Percentiles rank a stretch among this genome's conserved stretches.
These are phyloP conservation scores for Ochropleura leucogaster DNA, from an alignment of 2,888 invertebrate genomes.

Conservation along the genomic window DNA sequence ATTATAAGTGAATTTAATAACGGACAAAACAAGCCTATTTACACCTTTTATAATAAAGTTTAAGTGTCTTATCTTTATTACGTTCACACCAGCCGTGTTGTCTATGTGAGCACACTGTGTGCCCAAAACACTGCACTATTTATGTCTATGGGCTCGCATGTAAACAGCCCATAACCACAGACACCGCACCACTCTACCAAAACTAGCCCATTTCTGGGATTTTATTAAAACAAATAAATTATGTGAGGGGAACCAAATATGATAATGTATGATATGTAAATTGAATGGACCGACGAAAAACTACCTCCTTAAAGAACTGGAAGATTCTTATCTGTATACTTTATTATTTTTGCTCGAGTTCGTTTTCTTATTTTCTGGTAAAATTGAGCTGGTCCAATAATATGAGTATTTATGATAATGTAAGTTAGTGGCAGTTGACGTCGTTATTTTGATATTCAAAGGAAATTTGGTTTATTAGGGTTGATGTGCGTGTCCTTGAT, in stretches of 20 bases:
- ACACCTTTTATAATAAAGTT: slow-evolving; percentile 15
- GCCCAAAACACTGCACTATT: slow-evolving; percentile 63
- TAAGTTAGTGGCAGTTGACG: slow-evolving; percentile 38
- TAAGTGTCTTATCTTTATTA: slow-evolving; percentile 51
- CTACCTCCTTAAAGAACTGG: slow-evolving; percentile 62
- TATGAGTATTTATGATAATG: slow-evolving; percentile 53
- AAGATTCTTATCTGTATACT: slow-evolving; percentile 63
- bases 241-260: slow-evolving; percentile 71
- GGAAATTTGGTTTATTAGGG: slow-evolving; percentile 42
- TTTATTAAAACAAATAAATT: slow-evolving; percentile 83
- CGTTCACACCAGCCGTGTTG: slow-evolving; percentile 51
- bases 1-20: not conserved
- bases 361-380: slow-evolving; percentile 58
- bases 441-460: slow-evolving; percentile 57
- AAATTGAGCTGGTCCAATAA: slow-evolving; percentile 59
- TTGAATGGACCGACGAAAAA: slow-evolving; percentile 72
- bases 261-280: slow-evolving; percentile 77
- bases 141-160: slow-evolving; percentile 81
- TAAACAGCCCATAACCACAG: slow-evolving; percentile 85
- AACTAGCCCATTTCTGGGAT: slow-evolving; percentile 84
- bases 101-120: slow-evolving; percentile 48
- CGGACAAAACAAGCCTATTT: slow-evolving; percentile 3
- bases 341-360: slow-evolving; percentile 61
- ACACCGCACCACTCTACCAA: slow-evolving; percentile 82
- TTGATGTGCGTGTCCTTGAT: slow-evolving; percentile 34